These are phyloP conservation scores for Picus viridis DNA, from an alignment of 2,797 vertebrate genomes.

Conservation along the genomic window DNA sequence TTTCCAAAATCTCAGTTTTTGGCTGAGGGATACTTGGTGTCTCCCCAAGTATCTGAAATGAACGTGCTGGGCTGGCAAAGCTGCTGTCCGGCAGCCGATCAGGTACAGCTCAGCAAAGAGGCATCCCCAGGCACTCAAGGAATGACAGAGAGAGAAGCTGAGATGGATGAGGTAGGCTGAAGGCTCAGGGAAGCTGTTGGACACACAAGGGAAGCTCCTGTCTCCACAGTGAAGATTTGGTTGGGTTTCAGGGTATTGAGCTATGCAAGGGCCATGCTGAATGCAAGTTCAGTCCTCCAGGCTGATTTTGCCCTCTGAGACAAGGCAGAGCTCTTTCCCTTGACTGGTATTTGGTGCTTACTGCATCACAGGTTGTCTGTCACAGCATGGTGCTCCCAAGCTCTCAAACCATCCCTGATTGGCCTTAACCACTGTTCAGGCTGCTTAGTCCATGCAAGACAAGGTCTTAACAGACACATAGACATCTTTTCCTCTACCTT, in stretches of 20 bases:
- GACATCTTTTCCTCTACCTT: not conserved
- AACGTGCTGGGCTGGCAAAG: slow-evolving; percentile 25
- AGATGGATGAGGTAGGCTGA: not conserved
- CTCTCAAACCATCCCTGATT: not conserved
- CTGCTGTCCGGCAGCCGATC: not conserved
- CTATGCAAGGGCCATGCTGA: not conserved
- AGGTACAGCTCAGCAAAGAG: slow-evolving; percentile 1
- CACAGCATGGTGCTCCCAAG: not conserved
- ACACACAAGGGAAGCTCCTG: not conserved
- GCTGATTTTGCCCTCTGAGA: not conserved
- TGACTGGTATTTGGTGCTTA: not conserved
- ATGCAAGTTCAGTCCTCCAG: not conserved
- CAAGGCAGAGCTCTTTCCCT: not conserved
- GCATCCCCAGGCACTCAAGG: not conserved
- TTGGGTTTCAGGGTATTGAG: not conserved
- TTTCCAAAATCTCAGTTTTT: slow-evolving; percentile 30
- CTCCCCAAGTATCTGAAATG: not conserved
- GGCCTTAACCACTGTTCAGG: not conserved
- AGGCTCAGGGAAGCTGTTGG: not conserved
- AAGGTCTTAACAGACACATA: not conserved
- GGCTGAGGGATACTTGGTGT: slow-evolving; percentile 17
- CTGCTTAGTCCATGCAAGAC: not conserved
- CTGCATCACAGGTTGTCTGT: not conserved
- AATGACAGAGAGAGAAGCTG: not conserved
- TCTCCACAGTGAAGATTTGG: not conserved